phyloP scores from a whole-genome alignment of 2,797 vertebrate genomes.

The Carduelis carduelis region DNA sequence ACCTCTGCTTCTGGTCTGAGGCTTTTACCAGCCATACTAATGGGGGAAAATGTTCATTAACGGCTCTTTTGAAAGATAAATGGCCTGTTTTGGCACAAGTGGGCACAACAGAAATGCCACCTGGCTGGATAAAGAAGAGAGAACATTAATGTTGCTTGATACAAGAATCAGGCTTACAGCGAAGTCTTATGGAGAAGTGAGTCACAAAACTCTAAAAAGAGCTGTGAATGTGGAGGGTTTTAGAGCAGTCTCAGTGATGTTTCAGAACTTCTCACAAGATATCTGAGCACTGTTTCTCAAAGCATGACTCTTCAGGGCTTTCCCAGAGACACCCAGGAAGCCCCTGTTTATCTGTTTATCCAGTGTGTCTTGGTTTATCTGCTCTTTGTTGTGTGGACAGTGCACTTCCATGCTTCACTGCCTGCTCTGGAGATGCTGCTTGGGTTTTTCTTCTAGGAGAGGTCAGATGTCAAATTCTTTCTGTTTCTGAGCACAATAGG shows the following conservation, averaged over 20 bases:
- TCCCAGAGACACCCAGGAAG: background rate
- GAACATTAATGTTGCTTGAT: background rate
- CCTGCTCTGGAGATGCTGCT: background rate
- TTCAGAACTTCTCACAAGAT: background rate
- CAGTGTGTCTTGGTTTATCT: background rate
- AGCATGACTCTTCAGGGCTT: background rate
- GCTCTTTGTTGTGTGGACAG: background rate
- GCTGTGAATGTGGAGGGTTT: background rate
- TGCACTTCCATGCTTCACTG: background rate
- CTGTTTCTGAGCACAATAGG: conserved; percentile 3
- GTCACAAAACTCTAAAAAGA: background rate
- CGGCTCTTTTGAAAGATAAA: background rate
- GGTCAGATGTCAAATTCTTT: conserved; percentile 44
- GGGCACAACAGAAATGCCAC: background rate
- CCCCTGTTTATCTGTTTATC: background rate
- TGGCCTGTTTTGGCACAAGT: background rate
- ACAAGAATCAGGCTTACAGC: background rate
- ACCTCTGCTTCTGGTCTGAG: background rate
- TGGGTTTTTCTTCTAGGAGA: background rate
- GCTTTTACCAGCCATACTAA: background rate
- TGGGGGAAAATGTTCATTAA: background rate
- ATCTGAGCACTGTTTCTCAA: background rate
- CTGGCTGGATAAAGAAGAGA: background rate
- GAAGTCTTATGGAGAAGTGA: background rate
- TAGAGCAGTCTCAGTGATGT: background rate